A percentile compares a stretch with the other conserved stretches of the same genome.
Evolutionary conservation across 1,140 invertebrate species (phyloP).

Genomic region (Ladona fulva): DNA sequence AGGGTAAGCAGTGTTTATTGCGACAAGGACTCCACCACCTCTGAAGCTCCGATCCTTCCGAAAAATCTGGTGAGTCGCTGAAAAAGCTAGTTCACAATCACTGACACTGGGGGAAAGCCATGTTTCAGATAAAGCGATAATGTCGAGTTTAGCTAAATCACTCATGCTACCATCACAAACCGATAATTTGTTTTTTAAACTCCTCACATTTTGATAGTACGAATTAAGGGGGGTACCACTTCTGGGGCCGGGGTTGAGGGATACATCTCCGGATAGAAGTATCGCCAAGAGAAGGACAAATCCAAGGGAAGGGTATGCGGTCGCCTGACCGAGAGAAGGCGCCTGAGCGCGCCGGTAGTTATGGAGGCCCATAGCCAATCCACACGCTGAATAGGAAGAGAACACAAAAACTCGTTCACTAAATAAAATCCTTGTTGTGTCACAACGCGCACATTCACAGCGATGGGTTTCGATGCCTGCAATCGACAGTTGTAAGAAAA

Average conservation of each 20-base stretch:
- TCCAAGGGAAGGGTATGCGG: too few relatives aligned
- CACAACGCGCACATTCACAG: too few relatives aligned
- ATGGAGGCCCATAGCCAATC: too few relatives aligned
- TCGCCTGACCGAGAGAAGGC: too few relatives aligned
- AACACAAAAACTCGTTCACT: too few relatives aligned
- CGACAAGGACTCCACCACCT: neutral
- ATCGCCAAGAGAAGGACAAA: too few relatives aligned
- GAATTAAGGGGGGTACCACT: neutral
- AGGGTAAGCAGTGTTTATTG: neutral
- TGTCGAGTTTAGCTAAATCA: neutral
- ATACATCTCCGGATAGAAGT: too few relatives aligned
- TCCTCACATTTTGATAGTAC: neutral
- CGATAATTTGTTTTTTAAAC: neutral
- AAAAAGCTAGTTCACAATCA: neutral
- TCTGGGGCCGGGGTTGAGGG: neutral
- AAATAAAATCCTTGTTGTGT: too few relatives aligned
- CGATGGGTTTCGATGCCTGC: too few relatives aligned
- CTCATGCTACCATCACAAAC: neutral
- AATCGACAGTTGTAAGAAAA: too few relatives aligned
- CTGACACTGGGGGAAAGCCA: neutral
- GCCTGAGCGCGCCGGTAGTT: too few relatives aligned
- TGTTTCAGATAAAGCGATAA: neutral
- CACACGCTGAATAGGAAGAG: too few relatives aligned
- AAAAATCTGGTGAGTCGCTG: neutral
- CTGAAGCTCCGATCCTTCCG: neutral